Evolutionary conservation across 2,797 vertebrate genomes (phyloP).

Genomic region (Arctocebus calabarensis): DNA sequence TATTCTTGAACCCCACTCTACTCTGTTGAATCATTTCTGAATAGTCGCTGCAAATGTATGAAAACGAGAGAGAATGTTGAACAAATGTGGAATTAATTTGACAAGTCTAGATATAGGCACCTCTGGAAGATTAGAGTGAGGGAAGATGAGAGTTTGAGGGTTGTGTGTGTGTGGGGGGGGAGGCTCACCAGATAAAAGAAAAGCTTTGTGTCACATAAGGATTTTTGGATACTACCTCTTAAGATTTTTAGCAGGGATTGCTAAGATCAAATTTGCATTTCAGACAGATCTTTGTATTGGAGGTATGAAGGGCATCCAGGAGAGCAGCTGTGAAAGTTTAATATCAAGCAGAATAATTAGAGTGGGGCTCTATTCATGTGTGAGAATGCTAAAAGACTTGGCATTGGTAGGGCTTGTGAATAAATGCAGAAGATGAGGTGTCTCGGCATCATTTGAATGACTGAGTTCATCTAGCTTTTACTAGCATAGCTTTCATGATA

Average conservation of each 20-base stretch:
- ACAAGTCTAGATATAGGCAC: neutral
- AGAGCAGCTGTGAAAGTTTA: neutral
- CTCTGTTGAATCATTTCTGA: constrained; percentile 8
- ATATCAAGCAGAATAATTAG: neutral
- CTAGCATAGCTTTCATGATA: neutral
- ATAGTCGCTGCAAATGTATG: neutral
- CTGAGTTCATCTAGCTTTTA: neutral
- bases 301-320: neutral
- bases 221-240: neutral
- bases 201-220: neutral
- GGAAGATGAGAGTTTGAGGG: neutral
- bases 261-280: neutral
- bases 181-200: neutral
- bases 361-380: too few relatives aligned
- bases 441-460: neutral
- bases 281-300: neutral
- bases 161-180: neutral
- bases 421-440: neutral
- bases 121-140: neutral
- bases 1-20: neutral
- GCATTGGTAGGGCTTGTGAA: neutral
- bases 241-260: neutral
- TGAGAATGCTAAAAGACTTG: neutral
- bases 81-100: neutral
- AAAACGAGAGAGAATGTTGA: constrained; percentile 11